Evolutionary conservation across 1,140 invertebrate species (phyloP).

Genomic region (Drepana arcuata): DNA sequence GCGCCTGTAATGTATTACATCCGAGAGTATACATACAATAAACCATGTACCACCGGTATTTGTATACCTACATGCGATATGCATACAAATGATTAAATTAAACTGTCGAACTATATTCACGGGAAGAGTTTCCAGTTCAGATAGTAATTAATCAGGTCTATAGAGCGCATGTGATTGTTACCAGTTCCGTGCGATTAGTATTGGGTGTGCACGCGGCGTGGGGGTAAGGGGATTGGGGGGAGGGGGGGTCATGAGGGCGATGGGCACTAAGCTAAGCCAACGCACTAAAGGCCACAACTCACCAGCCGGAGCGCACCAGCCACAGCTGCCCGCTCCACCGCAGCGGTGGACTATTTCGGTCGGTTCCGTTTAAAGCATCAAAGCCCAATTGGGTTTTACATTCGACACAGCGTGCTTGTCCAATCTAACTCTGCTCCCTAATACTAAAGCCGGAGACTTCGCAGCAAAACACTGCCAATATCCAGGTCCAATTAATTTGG

Average conservation of each 20-base stretch:
- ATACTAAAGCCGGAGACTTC: too few species aligned
- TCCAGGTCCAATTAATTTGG: too few species aligned
- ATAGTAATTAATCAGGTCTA: constrained; percentile 52
- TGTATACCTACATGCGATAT: neutral
- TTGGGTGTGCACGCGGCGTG: constrained; percentile 23
- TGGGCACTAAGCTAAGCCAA: constrained; percentile 2
- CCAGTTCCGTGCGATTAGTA: constrained; percentile 53
- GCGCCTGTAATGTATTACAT: too few species aligned
- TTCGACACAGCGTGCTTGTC: constrained; percentile 43
- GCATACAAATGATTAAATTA: constrained; percentile 17
- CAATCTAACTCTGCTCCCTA: constrained; percentile 54
- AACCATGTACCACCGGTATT: neutral
- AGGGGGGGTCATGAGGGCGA: too few species aligned
- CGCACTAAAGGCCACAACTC: constrained; percentile 16
- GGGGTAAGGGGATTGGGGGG: too few species aligned
- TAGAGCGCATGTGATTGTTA: constrained; percentile 57
- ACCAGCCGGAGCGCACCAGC: neutral
- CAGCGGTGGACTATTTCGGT: constrained; percentile 39
- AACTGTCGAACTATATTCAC: constrained; percentile 29
- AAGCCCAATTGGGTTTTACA: constrained; percentile 62
- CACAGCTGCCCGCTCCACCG: constrained; percentile 2
- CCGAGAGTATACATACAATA: too few species aligned
- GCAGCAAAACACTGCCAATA: too few species aligned
- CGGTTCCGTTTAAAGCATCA: constrained; percentile 50
- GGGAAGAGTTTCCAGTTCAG: constrained; percentile 18